Evolutionary conservation across 1,140 invertebrate species (phyloP).

Genomic region (Oscheius sp.): DNA sequence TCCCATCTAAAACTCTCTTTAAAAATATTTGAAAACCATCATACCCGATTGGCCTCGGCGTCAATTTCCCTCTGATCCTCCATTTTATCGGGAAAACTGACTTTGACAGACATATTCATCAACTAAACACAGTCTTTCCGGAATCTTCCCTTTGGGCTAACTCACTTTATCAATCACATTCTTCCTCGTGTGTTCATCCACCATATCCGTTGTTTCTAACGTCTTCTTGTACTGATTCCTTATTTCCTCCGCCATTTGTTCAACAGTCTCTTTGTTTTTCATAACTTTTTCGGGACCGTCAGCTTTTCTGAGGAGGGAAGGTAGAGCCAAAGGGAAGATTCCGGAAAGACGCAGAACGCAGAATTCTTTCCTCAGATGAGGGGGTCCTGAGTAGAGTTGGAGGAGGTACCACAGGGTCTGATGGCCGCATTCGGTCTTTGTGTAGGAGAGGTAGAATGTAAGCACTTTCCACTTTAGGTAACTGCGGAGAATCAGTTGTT

Average conservation of each 20-base stretch:
- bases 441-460: constrained; percentile 26
- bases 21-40: background rate
- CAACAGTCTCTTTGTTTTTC: background rate
- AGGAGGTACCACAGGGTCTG: background rate
- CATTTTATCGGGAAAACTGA: constrained; percentile 9
- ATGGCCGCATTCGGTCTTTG: constrained; percentile 6
- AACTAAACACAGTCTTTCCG: background rate
- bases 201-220: background rate
- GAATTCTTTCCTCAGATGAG: constrained; percentile 25
- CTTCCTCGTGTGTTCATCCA: too few species aligned
- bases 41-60: constrained; percentile 8
- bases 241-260: background rate
- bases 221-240: background rate
- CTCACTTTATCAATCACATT: too few species aligned
- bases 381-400: constrained; percentile 14
- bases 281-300: constrained; percentile 22
- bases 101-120: background rate
- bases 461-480: constrained; percentile 30
- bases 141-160: too few species aligned
- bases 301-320: constrained; percentile 30
- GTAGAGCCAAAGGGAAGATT: constrained; percentile 30
- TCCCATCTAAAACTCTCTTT: background rate
- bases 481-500: constrained; percentile 1
- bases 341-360: constrained; percentile 18
- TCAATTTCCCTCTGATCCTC: background rate